phyloP scores from a whole-genome alignment of 1,140 invertebrate species.

The Scaptodrosophila lebanonensis region DNA sequence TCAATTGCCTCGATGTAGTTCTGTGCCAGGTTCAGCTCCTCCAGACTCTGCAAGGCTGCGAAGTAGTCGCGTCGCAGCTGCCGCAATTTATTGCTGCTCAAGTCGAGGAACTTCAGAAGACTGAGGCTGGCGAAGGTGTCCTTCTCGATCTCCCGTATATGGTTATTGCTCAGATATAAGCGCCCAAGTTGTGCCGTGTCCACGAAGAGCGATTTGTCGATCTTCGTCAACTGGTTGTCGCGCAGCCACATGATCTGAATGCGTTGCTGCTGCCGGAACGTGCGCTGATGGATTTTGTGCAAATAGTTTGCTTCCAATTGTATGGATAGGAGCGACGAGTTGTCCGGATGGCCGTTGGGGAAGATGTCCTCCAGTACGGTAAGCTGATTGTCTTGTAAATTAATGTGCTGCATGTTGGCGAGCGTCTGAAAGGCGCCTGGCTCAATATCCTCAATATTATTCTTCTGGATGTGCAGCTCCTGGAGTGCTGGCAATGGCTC shows the following conservation, averaged over 20 bases:
- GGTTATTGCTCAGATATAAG: slow-evolving; percentile 90
- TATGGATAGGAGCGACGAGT: slow-evolving; percentile 88
- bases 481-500: slow-evolving; percentile 86
- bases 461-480: slow-evolving; percentile 92
- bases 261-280: slow-evolving; percentile 86
- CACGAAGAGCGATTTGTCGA: slow-evolving; percentile 85
- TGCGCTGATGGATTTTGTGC: slow-evolving; percentile 85
- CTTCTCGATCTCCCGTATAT: slow-evolving; percentile 87
- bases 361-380: slow-evolving; percentile 89
- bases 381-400: slow-evolving; percentile 89
- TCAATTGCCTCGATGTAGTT: slow-evolving; percentile 82
- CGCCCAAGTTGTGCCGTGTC: slow-evolving; percentile 86
- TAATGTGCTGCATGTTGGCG: slow-evolving; percentile 90
- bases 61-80: slow-evolving; percentile 83
- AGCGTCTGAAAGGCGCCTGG: slow-evolving; percentile 89
- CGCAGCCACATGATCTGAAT: slow-evolving; percentile 92
- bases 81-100: slow-evolving; percentile 85
- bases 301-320: slow-evolving; percentile 91
- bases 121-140: slow-evolving; percentile 87
- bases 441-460: slow-evolving; percentile 88
- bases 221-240: slow-evolving; percentile 86
- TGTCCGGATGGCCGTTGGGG: slow-evolving; percentile 79
- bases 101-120: slow-evolving; percentile 86
- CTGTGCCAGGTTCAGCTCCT: slow-evolving; percentile 82
- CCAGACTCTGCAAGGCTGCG: slow-evolving; percentile 80